Base-by-base conservation (phyloP, 2,113 vertebrate species). In the Panurus biarmicus region DNA sequence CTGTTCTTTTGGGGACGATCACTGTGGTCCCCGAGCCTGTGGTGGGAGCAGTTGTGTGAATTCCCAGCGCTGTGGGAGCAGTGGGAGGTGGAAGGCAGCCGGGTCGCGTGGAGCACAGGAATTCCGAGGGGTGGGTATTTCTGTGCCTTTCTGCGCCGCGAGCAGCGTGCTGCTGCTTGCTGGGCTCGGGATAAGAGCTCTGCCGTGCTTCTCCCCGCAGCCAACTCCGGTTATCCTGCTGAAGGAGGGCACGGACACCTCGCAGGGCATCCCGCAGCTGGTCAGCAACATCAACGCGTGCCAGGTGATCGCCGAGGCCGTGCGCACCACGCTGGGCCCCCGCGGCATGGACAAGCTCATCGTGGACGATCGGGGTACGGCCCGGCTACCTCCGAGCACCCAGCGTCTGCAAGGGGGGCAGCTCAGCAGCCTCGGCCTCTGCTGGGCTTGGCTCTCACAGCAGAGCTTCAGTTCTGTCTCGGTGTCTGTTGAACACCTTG, bases 311-410 rank as follows among this genome's bases (percentile, higher is more conserved):
- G 97, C 99, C 0, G 99, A 99, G 96, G 99, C 99, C 1, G 98
- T 99, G 66, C 98, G 99, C 83, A 99, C 99, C 75, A 99, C 99
- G 11, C 98, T 99, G 62, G 99, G 99, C 11, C 99, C 99, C 29
- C 98, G 99, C 14, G 99, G 99, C 80, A 99, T 99, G 99, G 99
- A 99, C 98, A 99, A 99, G 86, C 99, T 99, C 77, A 98, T 99
- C 47, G 99, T 99, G 66, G 99, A 99, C 18, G 96, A 97, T 75
- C 97, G 98, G 97, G 99, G 99, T 99, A 44, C 10, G 20, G 33
- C 42, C 42, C 16, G 42, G 12, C 40, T 42, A 14, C 40, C 40
- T 42, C 40, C 10, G 9, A 14, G 40, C 40, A n/a, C n/a, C n/a
- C n/a, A n/a, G n/a, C n/a, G n/a, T n/a, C n/a, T n/a, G n/a, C n/a